Conservation (phyloP, 2,797 vertebrate genomes). For the Chaunax sp. region DNA sequence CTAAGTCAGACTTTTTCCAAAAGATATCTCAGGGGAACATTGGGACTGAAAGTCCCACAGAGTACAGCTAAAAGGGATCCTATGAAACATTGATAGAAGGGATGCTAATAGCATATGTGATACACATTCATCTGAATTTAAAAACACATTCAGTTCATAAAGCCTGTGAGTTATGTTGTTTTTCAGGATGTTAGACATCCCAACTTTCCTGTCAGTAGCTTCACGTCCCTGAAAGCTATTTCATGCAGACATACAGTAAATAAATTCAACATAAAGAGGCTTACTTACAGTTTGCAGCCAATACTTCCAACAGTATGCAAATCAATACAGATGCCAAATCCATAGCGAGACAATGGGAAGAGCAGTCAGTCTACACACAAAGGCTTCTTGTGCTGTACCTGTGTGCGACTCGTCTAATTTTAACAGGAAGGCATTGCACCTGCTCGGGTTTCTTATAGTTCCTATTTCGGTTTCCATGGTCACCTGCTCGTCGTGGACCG, state of each 20-base stretch:
- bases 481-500: conserved; percentile 65
- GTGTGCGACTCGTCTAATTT: conserved; percentile 63
- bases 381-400: conserved; percentile 50
- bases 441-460: conserved; percentile 84
- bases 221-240: no score
- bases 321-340: conserved; percentile 63
- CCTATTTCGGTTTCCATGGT: conserved; percentile 86
- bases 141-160: no score
- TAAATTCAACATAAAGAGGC: conserved; percentile 11
- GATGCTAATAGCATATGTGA: background rate
- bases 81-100: background rate
- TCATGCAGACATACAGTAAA: no score
- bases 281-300: conserved; percentile 80
- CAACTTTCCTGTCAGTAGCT: no score
- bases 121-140: no score
- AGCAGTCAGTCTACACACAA: conserved; percentile 47
- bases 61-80: conserved; percentile 17
- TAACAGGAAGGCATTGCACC: conserved; percentile 68
- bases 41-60: conserved; percentile 10
- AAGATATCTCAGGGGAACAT: conserved; percentile 29
- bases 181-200: no score
- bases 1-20: no score
- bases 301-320: conserved; percentile 69
- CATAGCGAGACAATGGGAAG: conserved; percentile 70
- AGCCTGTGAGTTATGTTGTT: no score